Evolutionary conservation across 2,113 vertebrate genomes (phyloP).

Genomic region (Mirounga angustirostris): DNA sequence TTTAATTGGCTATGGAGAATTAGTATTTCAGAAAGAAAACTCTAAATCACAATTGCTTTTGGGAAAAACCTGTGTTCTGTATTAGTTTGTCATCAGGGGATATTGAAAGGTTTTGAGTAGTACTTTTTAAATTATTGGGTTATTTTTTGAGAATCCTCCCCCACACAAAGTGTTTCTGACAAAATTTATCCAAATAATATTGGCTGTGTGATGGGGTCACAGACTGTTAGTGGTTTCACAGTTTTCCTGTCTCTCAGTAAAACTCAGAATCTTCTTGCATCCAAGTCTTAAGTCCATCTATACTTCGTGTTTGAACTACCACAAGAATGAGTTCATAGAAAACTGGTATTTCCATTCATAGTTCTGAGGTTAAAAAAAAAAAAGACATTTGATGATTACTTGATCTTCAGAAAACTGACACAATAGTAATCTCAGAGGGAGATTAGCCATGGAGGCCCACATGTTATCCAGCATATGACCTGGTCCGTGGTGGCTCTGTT

Average conservation of each 20-base stretch:
- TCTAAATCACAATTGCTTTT: slow-evolving; percentile 41
- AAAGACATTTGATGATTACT: neutral
- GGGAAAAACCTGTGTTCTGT: neutral
- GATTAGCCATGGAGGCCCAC: neutral
- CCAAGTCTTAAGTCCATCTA: neutral
- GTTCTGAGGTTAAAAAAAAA: neutral
- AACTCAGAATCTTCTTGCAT: neutral
- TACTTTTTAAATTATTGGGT: slow-evolving; percentile 23
- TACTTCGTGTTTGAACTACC: neutral
- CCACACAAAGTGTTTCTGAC: neutral
- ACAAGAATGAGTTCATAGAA: slow-evolving; percentile 31
- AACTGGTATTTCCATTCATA: neutral
- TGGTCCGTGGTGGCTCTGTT: neutral
- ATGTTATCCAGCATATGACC: neutral
- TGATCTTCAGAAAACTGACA: neutral
- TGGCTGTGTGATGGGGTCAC: neutral
- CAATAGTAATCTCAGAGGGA: neutral
- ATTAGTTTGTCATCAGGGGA: neutral
- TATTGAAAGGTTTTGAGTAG: slow-evolving; percentile 14
- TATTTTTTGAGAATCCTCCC: slow-evolving; percentile 22
- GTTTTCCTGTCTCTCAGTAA: neutral
- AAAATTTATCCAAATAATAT: neutral
- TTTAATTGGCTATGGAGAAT: neutral
- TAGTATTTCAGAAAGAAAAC: slow-evolving; percentile 61
- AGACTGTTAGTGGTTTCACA: neutral